These are phyloP conservation scores for Diogma glabrata DNA, from an alignment of 2,888 invertebrate species.

Conservation along the genomic window DNA sequence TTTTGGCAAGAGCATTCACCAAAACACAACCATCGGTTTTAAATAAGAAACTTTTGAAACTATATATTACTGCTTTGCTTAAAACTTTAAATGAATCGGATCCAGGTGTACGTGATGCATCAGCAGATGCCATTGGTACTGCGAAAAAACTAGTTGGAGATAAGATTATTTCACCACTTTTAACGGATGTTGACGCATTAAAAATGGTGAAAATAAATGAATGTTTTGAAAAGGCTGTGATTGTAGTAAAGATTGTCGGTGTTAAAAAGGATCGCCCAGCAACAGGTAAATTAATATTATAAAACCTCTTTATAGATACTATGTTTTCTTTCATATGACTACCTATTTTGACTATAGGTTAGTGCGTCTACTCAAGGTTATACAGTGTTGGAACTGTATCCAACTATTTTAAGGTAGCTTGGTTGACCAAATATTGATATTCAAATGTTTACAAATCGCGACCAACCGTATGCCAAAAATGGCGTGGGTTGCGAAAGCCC, in stretches of 20 bases:
- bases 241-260: constrained; percentile 57
- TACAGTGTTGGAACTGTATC: too few relatives aligned
- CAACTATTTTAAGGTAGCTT: too few relatives aligned
- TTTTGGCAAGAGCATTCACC: constrained; percentile 72
- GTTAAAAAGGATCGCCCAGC: constrained; percentile 43
- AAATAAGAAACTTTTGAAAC: constrained; percentile 83
- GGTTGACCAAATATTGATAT: too few relatives aligned
- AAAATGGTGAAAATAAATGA: constrained; percentile 94
- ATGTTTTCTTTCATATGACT: too few relatives aligned
- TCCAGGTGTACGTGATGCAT: constrained; percentile 81
- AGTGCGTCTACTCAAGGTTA: too few relatives aligned
- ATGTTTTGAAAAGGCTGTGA: constrained; percentile 83
- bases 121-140: constrained; percentile 88
- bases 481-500: too few relatives aligned
- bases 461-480: too few relatives aligned
- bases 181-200: constrained; percentile 77
- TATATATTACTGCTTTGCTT: constrained; percentile 61
- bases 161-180: constrained; percentile 72
- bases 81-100: constrained; percentile 57
- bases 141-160: constrained; percentile 90
- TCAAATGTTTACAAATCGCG: too few relatives aligned
- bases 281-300: constrained; percentile 21
- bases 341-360: too few relatives aligned
- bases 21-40: constrained; percentile 68
- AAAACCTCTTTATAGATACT: too few relatives aligned